Evolutionary conservation across 1,140 invertebrate genomes (phyloP), one percentile per base, ranked within the genome.

Genomic region (Drosophila sproati): DNA sequence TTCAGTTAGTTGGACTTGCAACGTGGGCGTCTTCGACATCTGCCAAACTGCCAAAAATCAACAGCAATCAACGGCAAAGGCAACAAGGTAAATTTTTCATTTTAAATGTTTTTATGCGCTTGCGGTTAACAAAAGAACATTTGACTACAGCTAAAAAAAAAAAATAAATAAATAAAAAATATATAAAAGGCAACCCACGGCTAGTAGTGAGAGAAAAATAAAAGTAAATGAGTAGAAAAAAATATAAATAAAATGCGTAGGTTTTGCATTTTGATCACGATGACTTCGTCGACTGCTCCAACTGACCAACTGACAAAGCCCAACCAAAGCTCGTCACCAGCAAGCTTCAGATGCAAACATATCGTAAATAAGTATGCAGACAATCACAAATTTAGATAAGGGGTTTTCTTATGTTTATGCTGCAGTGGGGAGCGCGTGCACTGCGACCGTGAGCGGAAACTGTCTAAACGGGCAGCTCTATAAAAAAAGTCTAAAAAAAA

Each of bases 221-320:
- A 59, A 72, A 20, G 41, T 59, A 73, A 73, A 73, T 67, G 63
- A 67, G 35, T 6, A 43, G 0, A 51, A 8, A 79, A 71, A 73
- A 45, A 34, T 39, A 39, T 10, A 76, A 75, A 74, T 50, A 63
- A 66, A 69, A 37, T 57, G 85, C 85, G 85, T 90, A 81, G 85
- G 85, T 59, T 88, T 85, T 89, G 85, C 86, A 85, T 89, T 81
- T 89, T 74, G 78, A 89, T 90, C 80, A 78, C 78, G 69, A 62
- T 59, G 56, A 60, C 60, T 61, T 50, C 20, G 51, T 41, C 39
- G 68, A 48, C 63, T 54, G 62, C 66, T 37, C 28, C 31, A 55
- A 50, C 51, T 75, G 72, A 78, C 76, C 75, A 20, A 20, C 20
- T 20, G 20, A 77, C 43, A 64, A 57, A 43, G 55, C 10, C 35